phyloP scores from a whole-genome alignment of 2,797 vertebrate species.

The Gila robusta region DNA sequence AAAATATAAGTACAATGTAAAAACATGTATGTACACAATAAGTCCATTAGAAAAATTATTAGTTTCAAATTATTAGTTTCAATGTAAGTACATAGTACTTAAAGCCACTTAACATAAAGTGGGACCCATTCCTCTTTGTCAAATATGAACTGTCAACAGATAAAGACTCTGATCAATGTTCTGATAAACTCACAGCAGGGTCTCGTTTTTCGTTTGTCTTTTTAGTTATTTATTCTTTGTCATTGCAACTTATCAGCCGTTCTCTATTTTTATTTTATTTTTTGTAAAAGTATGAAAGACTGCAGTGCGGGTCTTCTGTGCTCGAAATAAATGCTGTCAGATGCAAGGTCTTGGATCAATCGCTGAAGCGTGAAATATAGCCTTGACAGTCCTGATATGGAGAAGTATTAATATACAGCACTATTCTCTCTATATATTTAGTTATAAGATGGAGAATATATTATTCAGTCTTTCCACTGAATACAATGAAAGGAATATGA shows the following conservation, averaged over 20 bases:
- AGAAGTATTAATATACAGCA: constrained; percentile 39
- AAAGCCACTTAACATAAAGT: no score
- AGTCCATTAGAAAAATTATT: no score
- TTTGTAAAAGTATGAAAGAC: constrained; percentile 26
- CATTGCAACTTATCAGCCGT: background rate
- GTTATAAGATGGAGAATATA: constrained; percentile 33
- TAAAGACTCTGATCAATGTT: constrained; percentile 11
- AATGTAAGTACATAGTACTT: no score
- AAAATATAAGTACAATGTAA: no score
- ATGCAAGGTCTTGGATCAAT: constrained; percentile 33
- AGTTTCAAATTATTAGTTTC: no score
- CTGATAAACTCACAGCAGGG: background rate
- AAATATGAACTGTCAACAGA: background rate
- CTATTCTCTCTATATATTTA: constrained; percentile 32
- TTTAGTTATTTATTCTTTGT: constrained; percentile 3
- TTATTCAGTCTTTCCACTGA: constrained; percentile 6
- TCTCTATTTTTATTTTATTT: background rate
- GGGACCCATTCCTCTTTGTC: background rate
- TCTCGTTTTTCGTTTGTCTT: background rate
- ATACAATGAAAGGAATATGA: constrained; percentile 35
- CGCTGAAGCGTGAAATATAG: constrained; percentile 48
- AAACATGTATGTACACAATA: no score
- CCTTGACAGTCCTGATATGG: constrained; percentile 18
- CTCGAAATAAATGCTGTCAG: constrained; percentile 27
- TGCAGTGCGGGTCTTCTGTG: constrained; percentile 19